Conservation (phyloP, 2,113 vertebrate species). For the Osmerus eperlanus region DNA sequence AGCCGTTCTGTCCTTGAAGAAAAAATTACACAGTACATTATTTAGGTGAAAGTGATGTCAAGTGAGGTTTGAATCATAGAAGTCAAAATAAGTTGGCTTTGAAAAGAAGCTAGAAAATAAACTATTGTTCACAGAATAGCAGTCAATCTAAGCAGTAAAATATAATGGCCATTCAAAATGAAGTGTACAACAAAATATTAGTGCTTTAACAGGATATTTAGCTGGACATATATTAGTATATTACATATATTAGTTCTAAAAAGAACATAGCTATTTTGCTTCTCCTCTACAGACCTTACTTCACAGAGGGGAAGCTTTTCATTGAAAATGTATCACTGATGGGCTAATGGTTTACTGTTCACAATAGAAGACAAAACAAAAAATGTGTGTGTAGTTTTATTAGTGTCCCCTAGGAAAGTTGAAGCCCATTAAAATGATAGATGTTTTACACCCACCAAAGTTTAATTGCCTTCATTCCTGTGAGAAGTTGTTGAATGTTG, state of each 20-base stretch:
- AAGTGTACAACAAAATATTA: background rate
- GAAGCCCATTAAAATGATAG: conserved; percentile 73
- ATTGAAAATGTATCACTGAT: conserved; percentile 33
- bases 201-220: too few species aligned
- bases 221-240: background rate
- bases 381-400: conserved; percentile 57
- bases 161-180: background rate
- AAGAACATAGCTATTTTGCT: background rate
- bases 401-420: conserved; percentile 53
- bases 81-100: too few species aligned
- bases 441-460: conserved; percentile 67
- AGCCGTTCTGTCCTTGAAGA: conserved; percentile 36
- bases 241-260: background rate
- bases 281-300: background rate
- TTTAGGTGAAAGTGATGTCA: too few species aligned
- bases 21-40: background rate
- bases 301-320: conserved; percentile 30
- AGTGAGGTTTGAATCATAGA: too few species aligned
- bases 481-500: conserved; percentile 69
- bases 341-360: conserved; percentile 49
- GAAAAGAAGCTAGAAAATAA: too few species aligned
- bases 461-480: conserved; percentile 71
- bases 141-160: too few species aligned
- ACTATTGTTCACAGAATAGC: too few species aligned
- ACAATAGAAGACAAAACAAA: conserved; percentile 47